A percentile compares a stretch with the other conserved stretches of the same genome.
Conservation (phyloP, 2,113 vertebrate species). For the Miniopterus natalensis region DNA sequence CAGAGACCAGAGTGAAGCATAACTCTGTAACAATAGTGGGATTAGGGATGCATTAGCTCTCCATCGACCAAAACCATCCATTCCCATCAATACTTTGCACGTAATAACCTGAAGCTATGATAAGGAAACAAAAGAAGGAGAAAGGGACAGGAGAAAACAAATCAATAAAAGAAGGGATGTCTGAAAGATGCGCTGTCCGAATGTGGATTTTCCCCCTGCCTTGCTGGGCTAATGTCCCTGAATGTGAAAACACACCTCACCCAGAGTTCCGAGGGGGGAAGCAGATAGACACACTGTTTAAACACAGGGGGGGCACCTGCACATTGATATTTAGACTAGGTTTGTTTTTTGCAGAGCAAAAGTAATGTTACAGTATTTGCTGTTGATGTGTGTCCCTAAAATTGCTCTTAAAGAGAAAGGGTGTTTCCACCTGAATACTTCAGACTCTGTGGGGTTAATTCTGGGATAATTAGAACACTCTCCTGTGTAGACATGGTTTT, state of each 20-base stretch:
- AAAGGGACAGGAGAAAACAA: slow-evolving; percentile 94
- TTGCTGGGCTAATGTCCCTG: slow-evolving; percentile 89
- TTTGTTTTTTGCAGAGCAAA: neutral
- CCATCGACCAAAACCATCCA: slow-evolving; percentile 95
- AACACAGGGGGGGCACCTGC: slow-evolving; percentile 84
- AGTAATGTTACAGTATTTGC: neutral
- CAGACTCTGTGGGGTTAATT: neutral
- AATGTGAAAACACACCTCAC: slow-evolving; percentile 89
- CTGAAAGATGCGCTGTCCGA: slow-evolving; percentile 90
- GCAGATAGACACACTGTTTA: slow-evolving; percentile 82
- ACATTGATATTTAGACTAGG: slow-evolving; percentile 78
- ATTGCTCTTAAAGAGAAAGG: slow-evolving; percentile 51
- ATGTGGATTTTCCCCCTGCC: slow-evolving; percentile 88
- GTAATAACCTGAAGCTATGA: slow-evolving; percentile 99
- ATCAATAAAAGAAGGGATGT: slow-evolving; percentile 94
- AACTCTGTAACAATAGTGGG: slow-evolving; percentile 97
- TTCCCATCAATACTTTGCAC: slow-evolving; percentile 99
- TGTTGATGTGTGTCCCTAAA: slow-evolving; percentile 3
- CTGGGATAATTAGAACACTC: slow-evolving; percentile 37
- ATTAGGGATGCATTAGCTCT: slow-evolving; percentile 99
- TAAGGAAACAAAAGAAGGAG: slow-evolving; percentile 99
- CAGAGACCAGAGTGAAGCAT: slow-evolving; percentile 95
- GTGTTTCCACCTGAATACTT: slow-evolving; percentile 57
- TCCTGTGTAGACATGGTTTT: neutral
- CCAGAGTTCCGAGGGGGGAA: slow-evolving; percentile 87